Conservation (phyloP, 2,113 vertebrate genomes). For the Phocoena phocoena region DNA sequence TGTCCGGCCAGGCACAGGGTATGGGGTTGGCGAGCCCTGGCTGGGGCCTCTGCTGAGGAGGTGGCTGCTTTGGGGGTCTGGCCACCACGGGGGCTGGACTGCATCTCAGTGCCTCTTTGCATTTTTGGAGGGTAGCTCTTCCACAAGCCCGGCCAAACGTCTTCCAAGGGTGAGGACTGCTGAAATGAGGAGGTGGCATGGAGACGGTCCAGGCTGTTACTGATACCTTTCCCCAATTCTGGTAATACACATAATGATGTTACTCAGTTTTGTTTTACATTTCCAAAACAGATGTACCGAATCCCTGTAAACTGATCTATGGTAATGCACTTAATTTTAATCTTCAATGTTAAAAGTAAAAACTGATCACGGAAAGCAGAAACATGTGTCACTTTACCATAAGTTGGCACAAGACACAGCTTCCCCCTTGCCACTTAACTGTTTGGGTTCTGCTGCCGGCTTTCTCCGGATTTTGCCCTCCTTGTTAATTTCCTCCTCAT, state of each 20-base stretch:
- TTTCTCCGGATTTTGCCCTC: not conserved
- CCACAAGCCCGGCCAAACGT: not conserved
- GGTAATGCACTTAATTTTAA: constrained; percentile 83
- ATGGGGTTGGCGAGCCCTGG: not conserved
- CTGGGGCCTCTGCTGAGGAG: not conserved
- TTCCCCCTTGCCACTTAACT: not conserved
- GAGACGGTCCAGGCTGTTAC: constrained; percentile 70
- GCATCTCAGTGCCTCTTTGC: not conserved
- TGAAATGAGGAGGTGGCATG: not conserved
- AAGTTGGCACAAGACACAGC: constrained; percentile 52
- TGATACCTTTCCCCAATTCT: constrained; percentile 85
- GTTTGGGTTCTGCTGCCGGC: not conserved
- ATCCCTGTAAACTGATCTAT: constrained; percentile 87
- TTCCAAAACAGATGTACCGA: constrained; percentile 88
- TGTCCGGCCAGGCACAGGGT: not conserved
- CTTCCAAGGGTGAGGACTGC: not conserved
- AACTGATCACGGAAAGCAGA: constrained; percentile 83
- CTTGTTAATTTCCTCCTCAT: not conserved
- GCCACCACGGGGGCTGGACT: not conserved
- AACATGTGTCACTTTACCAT: constrained; percentile 79
- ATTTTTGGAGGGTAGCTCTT: not conserved
- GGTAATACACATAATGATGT: constrained; percentile 86
- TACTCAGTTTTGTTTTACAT: constrained; percentile 85
- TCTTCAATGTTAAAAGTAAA: constrained; percentile 71
- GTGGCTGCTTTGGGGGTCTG: not conserved